Percentiles rank a stretch among this genome's conserved stretches.
These are phyloP conservation scores for Stichopus horrens DNA, from an alignment of 53 echinoderm and acorn worm genomes.

Conservation along the genomic window DNA sequence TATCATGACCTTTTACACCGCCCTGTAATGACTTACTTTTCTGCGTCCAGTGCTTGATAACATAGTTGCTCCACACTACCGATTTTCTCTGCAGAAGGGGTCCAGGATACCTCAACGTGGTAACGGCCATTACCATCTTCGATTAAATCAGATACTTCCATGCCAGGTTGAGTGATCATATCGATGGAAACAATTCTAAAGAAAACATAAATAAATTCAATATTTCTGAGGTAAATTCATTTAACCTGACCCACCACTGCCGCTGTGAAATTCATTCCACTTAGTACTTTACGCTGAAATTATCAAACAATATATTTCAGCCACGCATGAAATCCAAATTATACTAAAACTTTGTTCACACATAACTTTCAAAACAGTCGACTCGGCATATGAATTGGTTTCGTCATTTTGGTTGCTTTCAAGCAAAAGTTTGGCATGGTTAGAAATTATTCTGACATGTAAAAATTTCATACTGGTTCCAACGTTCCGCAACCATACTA, in stretches of 20 bases:
- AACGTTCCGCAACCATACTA: no score
- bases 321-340: neutral
- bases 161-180: neutral
- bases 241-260: no score
- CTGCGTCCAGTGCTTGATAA: constrained; percentile 24
- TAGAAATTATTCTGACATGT: no score
- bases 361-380: neutral
- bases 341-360: neutral
- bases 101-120: constrained; percentile 5
- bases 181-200: constrained; percentile 6
- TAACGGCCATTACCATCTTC: constrained; percentile 19
- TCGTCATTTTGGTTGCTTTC: neutral
- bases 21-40: neutral
- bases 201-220: neutral
- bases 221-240: no score
- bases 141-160: neutral
- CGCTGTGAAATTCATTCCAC: no score
- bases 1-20: no score
- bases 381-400: neutral
- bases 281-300: no score
- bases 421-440: no score
- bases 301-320: neutral
- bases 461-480: no score
- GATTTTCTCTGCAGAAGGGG: neutral
- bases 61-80: constrained; percentile 15